Evolutionary conservation across 2,888 invertebrate species (phyloP).

Genomic region (Ormyrus nitidulus): DNA sequence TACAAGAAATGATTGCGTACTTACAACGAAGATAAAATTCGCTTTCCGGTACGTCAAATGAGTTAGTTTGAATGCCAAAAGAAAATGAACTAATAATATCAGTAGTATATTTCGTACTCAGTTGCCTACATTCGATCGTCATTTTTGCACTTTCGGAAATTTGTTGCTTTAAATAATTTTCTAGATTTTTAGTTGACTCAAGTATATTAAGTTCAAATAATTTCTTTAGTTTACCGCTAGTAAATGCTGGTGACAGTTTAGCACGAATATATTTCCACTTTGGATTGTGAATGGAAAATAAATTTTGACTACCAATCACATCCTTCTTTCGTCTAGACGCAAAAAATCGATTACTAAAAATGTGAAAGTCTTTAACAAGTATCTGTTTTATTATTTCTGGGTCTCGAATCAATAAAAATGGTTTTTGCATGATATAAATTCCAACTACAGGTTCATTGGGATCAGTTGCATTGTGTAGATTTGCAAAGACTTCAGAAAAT

Average conservation of each 20-base stretch:
- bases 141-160: slow-evolving; percentile 28
- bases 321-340: slow-evolving; percentile 68
- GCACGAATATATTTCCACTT: slow-evolving; percentile 76
- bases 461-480: slow-evolving; percentile 56
- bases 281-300: slow-evolving; percentile 75
- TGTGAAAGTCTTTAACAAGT: slow-evolving; percentile 76
- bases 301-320: slow-evolving; percentile 66
- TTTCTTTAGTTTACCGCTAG: slow-evolving; percentile 77
- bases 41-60: slow-evolving; percentile 60
- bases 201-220: slow-evolving; percentile 74
- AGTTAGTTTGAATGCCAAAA: slow-evolving; percentile 66
- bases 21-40: slow-evolving; percentile 64
- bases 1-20: not conserved
- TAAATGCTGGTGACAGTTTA: slow-evolving; percentile 78
- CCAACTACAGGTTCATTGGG: slow-evolving; percentile 72
- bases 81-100: slow-evolving; percentile 67
- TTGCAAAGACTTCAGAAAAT: slow-evolving; percentile 61
- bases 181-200: slow-evolving; percentile 68
- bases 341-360: slow-evolving; percentile 75
- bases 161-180: slow-evolving; percentile 56
- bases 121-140: slow-evolving; percentile 56
- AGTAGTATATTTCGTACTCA: slow-evolving; percentile 62
- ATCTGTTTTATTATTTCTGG: slow-evolving; percentile 75
- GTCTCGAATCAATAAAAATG: slow-evolving; percentile 74
- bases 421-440: slow-evolving; percentile 75